Conservation (phyloP, 2,797 vertebrate genomes). For the Glossophaga mutica region DNA sequence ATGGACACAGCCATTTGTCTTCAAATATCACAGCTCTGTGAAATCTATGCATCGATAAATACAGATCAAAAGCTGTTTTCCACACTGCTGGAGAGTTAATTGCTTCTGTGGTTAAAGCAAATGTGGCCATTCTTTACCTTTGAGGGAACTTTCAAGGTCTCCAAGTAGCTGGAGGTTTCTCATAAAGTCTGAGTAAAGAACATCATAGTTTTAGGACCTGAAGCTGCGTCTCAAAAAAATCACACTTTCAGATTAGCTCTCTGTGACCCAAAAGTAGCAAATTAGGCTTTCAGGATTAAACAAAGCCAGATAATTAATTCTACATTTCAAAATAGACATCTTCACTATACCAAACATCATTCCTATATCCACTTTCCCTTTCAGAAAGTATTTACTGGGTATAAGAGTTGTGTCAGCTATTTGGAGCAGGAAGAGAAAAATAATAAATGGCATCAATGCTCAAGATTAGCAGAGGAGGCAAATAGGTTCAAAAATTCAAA, state of each 20-base stretch:
- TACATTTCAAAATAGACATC: conserved; percentile 13
- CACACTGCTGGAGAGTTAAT: conserved; percentile 82
- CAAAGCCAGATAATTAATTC: conserved; percentile 26
- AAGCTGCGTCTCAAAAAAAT: conserved; percentile 49
- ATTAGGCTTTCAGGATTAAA: neutral
- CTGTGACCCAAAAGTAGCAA: neutral
- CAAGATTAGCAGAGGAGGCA: neutral
- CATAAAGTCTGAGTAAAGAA: conserved; percentile 61
- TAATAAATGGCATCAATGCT: neutral
- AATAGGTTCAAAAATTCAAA: neutral
- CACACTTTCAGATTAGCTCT: conserved; percentile 21
- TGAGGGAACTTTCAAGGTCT: conserved; percentile 73
- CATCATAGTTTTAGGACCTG: neutral
- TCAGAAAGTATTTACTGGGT: neutral
- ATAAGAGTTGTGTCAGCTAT: neutral
- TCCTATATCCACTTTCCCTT: conserved; percentile 18
- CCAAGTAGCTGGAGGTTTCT: conserved; percentile 40
- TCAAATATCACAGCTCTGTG: conserved; percentile 83
- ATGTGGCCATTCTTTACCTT: conserved; percentile 77
- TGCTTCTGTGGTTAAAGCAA: conserved; percentile 79
- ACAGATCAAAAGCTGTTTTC: conserved; percentile 82
- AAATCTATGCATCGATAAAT: conserved; percentile 85
- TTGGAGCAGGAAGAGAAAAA: neutral
- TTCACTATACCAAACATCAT: conserved; percentile 1
- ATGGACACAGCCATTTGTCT: conserved; percentile 82